Evolutionary conservation across 1,140 invertebrate genomes (phyloP).

Genomic region (Phymorhynchus buccinoides): DNA sequence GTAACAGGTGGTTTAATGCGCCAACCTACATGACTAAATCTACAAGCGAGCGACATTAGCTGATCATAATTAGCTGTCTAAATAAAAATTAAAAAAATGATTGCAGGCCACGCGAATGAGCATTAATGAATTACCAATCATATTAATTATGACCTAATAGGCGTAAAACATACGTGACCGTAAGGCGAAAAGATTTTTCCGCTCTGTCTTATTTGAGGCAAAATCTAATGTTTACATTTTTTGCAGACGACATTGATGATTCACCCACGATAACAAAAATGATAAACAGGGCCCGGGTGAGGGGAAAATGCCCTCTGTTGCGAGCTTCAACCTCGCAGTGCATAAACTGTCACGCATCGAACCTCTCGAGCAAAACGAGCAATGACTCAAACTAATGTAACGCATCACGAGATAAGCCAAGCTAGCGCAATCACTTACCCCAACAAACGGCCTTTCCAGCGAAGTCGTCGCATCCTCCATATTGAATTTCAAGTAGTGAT

Average conservation of each 20-base stretch:
- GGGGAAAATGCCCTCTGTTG: background rate
- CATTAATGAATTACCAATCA: background rate
- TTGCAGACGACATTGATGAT: conserved; percentile 3
- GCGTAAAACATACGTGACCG: background rate
- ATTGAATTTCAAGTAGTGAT: conserved; percentile 12
- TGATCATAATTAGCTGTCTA: background rate
- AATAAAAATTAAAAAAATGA: background rate
- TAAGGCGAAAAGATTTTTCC: background rate
- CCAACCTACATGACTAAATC: too few species aligned
- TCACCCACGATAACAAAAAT: background rate
- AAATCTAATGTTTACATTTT: background rate
- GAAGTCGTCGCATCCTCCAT: conserved; percentile 2
- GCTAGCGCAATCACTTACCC: background rate
- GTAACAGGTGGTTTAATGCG: too few species aligned
- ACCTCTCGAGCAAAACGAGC: background rate
- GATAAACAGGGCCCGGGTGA: background rate
- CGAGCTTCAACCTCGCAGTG: background rate
- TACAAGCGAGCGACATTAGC: background rate
- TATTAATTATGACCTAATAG: background rate
- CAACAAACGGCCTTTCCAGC: conserved; percentile 1
- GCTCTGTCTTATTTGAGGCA: background rate
- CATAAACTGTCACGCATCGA: background rate
- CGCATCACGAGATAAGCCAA: background rate
- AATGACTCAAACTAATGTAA: background rate
- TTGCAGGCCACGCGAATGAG: background rate